phyloP scores from a whole-genome alignment of 2,888 invertebrate species.

The Acrobasis consociella region DNA sequence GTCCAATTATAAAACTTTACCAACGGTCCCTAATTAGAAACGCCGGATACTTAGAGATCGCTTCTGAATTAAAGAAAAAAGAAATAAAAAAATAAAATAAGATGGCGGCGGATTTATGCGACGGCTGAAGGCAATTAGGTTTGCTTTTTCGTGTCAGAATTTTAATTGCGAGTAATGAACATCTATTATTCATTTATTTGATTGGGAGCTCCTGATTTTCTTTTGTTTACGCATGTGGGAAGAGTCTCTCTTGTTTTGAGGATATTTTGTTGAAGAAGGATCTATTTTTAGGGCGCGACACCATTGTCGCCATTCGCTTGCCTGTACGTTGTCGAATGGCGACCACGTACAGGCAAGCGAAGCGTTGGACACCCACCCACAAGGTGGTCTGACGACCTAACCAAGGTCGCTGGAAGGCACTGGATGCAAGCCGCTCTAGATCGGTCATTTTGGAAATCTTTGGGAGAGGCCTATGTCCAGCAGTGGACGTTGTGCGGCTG shows the following conservation, averaged over 20 bases:
- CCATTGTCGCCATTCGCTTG: neutral
- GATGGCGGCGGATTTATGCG: conserved; percentile 20
- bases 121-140: conserved; percentile 29
- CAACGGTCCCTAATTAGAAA: conserved; percentile 57
- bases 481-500: no score
- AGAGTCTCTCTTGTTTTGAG: neutral
- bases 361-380: no score
- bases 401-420: no score
- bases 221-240: neutral
- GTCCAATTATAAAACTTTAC: conserved; percentile 65
- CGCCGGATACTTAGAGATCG: conserved; percentile 49
- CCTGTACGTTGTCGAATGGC: no score
- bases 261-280: neutral
- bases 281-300: neutral
- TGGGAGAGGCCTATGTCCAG: no score
- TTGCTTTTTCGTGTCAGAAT: conserved; percentile 18
- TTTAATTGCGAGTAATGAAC: conserved; percentile 21
- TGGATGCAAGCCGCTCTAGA: no score
- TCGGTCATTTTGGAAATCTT: no score
- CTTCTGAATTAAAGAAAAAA: conserved; percentile 46
- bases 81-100: conserved; percentile 32
- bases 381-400: no score
- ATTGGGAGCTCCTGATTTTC: conserved; percentile 3
- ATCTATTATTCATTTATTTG: conserved; percentile 18
- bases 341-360: no score